phyloP scores from a whole-genome alignment of 1,140 invertebrate genomes.

The Brachionus sp. region DNA sequence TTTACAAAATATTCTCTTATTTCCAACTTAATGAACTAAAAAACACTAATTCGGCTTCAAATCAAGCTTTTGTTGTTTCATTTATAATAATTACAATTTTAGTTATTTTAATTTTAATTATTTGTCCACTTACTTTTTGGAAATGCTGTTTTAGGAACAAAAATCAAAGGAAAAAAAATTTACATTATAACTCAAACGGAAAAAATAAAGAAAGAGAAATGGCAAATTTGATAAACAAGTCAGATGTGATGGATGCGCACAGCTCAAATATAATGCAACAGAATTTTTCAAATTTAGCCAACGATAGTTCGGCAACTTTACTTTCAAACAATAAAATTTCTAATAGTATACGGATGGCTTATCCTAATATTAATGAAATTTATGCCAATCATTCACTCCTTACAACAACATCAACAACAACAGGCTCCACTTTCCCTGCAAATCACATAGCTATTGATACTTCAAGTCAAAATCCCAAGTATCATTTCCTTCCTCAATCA shows the following conservation, averaged over 20 bases:
- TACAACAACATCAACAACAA: constrained; percentile 18
- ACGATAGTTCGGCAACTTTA: constrained; percentile 35
- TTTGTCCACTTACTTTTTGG: not conserved
- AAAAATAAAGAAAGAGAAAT: not conserved
- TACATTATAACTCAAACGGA: not conserved
- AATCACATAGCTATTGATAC: constrained; percentile 33
- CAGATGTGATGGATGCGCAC: not conserved
- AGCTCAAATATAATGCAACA: not conserved
- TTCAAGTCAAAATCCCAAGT: not conserved
- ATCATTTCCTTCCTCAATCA: not conserved
- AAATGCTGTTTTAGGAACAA: not conserved
- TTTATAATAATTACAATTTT: not conserved
- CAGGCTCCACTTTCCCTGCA: not conserved
- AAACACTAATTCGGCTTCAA: not conserved
- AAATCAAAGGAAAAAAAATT: not conserved
- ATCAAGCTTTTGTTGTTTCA: not conserved
- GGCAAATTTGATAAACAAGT: not conserved
- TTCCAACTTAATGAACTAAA: not conserved
- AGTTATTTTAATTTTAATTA: not conserved
- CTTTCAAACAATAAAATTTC: constrained; percentile 18
- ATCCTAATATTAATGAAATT: constrained; percentile 19
- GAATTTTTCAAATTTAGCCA: constrained; percentile 3
- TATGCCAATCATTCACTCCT: constrained; percentile 36
- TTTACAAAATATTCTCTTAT: not conserved
- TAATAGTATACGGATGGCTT: constrained; percentile 39